Percentiles rank a stretch among this genome's conserved stretches.
phyloP scores from a whole-genome alignment of 2,113 vertebrate genomes.

The Delphinus delphis region DNA sequence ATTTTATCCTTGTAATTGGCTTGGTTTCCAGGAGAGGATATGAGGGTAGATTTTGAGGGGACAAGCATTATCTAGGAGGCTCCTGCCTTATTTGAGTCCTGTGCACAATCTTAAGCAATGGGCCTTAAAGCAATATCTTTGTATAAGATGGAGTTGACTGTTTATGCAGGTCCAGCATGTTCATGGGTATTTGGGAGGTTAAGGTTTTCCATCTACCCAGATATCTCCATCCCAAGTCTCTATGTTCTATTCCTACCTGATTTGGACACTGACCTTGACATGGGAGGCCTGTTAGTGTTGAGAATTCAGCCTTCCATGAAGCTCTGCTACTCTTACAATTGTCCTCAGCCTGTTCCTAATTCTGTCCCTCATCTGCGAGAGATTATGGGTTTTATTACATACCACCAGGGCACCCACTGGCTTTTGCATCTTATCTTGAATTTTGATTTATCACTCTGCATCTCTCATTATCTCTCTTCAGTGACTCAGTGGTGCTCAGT shows the following conservation, averaged over 20 bases:
- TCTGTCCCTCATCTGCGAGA: not conserved
- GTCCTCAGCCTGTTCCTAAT: not conserved
- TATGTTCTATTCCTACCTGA: not conserved
- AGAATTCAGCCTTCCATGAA: not conserved
- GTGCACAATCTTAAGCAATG: not conserved
- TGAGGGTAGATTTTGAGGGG: not conserved
- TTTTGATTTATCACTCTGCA: not conserved
- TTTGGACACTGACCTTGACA: not conserved
- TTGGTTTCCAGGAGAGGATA: not conserved
- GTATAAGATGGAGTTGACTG: not conserved
- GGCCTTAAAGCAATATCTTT: not conserved
- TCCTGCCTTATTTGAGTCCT: not conserved
- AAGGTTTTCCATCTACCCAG: not conserved
- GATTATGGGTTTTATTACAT: not conserved
- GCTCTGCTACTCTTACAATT: not conserved
- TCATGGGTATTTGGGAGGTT: not conserved
- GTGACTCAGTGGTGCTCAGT: not conserved
- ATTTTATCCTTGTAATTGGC: not conserved
- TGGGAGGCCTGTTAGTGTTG: not conserved
- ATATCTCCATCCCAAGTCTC: not conserved
- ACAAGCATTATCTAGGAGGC: not conserved
- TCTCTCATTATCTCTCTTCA: not conserved
- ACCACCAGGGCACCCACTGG: not conserved
- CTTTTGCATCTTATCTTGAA: not conserved
- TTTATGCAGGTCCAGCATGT: not conserved